Conservation (phyloP, 2,113 vertebrate species). For the Carassius carassius region DNA sequence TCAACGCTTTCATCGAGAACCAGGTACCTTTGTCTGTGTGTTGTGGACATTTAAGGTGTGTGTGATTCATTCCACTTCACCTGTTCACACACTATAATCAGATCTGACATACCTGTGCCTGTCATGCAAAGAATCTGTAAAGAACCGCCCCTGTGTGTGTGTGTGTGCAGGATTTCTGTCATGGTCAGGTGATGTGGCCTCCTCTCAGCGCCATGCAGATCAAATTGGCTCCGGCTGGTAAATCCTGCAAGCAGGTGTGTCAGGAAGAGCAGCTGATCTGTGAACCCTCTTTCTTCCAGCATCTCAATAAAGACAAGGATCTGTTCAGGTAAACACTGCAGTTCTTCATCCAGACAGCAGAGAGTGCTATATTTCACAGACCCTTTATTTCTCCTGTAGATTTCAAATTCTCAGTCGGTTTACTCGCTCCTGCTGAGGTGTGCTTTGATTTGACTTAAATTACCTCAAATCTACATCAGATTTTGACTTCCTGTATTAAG, state of each 20-base stretch:
- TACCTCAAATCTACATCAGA: neutral
- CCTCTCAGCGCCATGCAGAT: slow-evolving; percentile 91
- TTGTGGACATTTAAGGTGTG: neutral
- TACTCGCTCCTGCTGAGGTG: neutral
- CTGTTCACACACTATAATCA: neutral
- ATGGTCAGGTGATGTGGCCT: slow-evolving; percentile 98
- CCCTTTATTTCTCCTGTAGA: neutral
- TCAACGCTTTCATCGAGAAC: slow-evolving; percentile 95
- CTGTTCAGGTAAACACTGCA: slow-evolving; percentile 75
- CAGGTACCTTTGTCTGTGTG: slow-evolving; percentile 78
- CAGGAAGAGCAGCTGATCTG: slow-evolving; percentile 97
- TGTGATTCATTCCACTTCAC: neutral
- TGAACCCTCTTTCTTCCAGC: slow-evolving; percentile 97
- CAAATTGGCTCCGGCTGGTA: slow-evolving; percentile 85
- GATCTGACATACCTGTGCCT: neutral
- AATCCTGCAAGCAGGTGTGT: slow-evolving; percentile 94
- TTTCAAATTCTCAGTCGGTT: neutral
- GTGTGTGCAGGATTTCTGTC: slow-evolving; percentile 90
- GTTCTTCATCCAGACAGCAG: neutral
- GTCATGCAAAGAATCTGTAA: neutral
- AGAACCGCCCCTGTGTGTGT: neutral
- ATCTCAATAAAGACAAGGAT: slow-evolving; percentile 97
- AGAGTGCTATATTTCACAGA: neutral
- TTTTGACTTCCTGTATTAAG: neutral
- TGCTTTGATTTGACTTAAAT: neutral